phyloP scores from a whole-genome alignment of 2,888 invertebrate species.

The Aspidiotus rigidus region DNA sequence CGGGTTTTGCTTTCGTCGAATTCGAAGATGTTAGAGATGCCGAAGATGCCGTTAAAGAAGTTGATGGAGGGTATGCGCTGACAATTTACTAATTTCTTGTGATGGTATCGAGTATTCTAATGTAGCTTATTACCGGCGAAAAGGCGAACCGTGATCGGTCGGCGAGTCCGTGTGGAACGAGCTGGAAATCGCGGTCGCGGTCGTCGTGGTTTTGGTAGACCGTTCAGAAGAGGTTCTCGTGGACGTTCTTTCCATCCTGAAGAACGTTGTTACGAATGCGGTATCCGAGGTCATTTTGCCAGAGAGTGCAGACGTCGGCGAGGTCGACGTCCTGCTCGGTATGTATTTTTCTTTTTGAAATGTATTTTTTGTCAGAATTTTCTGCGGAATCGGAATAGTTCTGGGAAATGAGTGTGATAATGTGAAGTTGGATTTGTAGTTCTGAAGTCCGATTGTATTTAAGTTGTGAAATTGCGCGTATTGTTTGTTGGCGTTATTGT shows the following conservation, averaged over 20 bases:
- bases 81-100: too few relatives aligned
- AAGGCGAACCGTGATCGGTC: slow-evolving; percentile 68
- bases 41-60: slow-evolving; percentile 71
- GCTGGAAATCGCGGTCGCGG: slow-evolving; percentile 46
- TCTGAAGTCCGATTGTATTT: too few relatives aligned
- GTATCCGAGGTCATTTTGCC: slow-evolving; percentile 86
- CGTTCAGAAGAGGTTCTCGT: slow-evolving; percentile 38
- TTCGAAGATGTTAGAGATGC: slow-evolving; percentile 89
- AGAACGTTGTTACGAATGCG: slow-evolving; percentile 90
- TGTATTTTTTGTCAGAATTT: too few relatives aligned
- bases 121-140: too few relatives aligned
- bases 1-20: slow-evolving; percentile 90
- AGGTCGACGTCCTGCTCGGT: slow-evolving; percentile 5
- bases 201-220: slow-evolving; percentile 16
- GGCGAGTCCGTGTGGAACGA: slow-evolving; percentile 83
- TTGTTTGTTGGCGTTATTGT: too few relatives aligned
- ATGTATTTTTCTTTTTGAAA: too few relatives aligned
- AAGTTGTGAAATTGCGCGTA: too few relatives aligned
- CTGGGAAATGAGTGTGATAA: too few relatives aligned
- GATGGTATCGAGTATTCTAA: too few relatives aligned
- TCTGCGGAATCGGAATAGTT: too few relatives aligned
- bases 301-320: slow-evolving; percentile 64
- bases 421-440: too few relatives aligned
- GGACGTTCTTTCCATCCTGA: slow-evolving; percentile 77
- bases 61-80: slow-evolving; percentile 47